Evolutionary conservation across 2,797 vertebrate species (phyloP), one percentile per base, ranked within the genome.

Genomic region (Echeneis naucrates): DNA sequence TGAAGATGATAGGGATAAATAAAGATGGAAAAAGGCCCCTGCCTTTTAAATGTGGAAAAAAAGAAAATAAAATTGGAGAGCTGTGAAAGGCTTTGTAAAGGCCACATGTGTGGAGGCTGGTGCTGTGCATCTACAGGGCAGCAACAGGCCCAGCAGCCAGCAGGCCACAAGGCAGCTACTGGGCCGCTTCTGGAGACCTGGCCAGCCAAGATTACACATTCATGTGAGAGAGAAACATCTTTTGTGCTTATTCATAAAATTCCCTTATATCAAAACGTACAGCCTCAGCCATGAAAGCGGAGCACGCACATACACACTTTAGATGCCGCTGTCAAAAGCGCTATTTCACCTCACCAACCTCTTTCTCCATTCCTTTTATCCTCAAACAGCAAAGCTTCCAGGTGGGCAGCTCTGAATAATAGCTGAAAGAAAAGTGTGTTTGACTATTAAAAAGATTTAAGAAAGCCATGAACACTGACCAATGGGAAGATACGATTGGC

Each of bases 21-120:
- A 19, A 80, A 70, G 2, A 70, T 19, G 56, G 62, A 82, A 60
- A 17, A 35, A 71, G 58, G 58, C 32, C 44, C 37, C 68, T 59
- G 59, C 45, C 73, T 83, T 91, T 88, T 68, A 86, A 84, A 83
- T 88, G 79, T 68, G 64, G 82, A 80, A 80, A 19, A 59, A 64
- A 54, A 37, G 38, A 38, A 38, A 38, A n/a, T n/a, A 37, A 37
- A 40, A 40, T 48, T 30, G 17, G 50, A 55, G 26, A 27, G 5
- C 38, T 52, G 23, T 33, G 23, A 72, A 62, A 59, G 56, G 72
- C 69, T 77, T 79, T 85, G 68, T 67, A 44, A 37, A 60, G 60
- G 26, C 82, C 79, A 77, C 68, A 66, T 87, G 77, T 55, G 77
- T 16, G 13, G 33, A 26, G 47, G 52, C 65, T 30, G 53, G 42